These are phyloP conservation scores for Saccostrea glomerata DNA, from an alignment of 1,140 invertebrate genomes.

Conservation along the genomic window DNA sequence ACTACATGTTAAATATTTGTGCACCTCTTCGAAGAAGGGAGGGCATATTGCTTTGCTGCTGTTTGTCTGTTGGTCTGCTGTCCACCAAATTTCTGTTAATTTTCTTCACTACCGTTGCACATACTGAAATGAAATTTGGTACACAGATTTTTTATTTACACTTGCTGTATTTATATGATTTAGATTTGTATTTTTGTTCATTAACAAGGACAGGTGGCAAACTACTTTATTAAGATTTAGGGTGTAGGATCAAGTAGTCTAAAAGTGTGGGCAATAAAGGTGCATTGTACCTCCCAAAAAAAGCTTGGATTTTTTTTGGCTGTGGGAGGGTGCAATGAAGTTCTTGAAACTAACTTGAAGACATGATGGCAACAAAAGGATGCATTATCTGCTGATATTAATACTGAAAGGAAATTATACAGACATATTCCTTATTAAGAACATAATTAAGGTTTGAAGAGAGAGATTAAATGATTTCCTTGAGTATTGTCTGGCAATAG, in stretches of 20 bases:
- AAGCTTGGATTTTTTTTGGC: neutral
- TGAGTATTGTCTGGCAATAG: neutral
- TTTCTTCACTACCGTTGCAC: no score
- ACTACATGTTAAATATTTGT: no score
- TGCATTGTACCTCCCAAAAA: neutral
- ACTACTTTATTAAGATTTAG: no score
- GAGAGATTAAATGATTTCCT: neutral
- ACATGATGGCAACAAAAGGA: neutral
- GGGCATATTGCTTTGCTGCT: no score
- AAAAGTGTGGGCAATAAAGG: neutral
- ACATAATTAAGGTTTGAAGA: neutral
- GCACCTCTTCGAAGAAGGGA: no score
- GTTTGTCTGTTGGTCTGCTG: no score
- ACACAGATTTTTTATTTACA: no score
- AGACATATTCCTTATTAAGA: neutral
- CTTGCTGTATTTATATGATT: no score
- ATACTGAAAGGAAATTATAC: constrained; percentile 8
- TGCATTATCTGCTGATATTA: neutral
- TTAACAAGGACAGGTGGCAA: no score
- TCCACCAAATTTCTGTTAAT: no score
- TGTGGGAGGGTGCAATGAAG: neutral
- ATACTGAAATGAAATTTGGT: no score
- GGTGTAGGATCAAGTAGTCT: neutral
- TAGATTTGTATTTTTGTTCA: no score
- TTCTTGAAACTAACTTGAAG: neutral